phyloP scores from a whole-genome alignment of 2,113 vertebrate species.

The Ophthalmolycus amberensis region DNA sequence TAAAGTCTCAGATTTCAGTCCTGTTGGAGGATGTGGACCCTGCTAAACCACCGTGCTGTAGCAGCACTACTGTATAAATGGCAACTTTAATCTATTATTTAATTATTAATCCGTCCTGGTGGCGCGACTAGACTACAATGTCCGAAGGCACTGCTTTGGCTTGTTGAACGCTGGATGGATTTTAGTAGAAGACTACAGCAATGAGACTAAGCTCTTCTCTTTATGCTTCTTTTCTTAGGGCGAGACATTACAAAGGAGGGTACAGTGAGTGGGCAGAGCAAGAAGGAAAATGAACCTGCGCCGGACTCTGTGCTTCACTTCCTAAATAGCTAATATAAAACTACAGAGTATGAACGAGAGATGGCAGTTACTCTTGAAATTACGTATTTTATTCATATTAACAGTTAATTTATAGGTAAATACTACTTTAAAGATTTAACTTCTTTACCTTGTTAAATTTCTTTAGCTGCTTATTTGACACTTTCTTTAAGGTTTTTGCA shows the following conservation, averaged over 20 bases:
- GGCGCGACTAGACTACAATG: neutral
- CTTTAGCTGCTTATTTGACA: neutral
- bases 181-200: neutral
- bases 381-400: neutral
- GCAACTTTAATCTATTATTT: neutral
- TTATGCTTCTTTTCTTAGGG: conserved; percentile 60
- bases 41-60: neutral
- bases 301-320: neutral
- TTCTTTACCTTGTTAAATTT: neutral
- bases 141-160: conserved; percentile 2
- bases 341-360: neutral
- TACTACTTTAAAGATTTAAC: neutral
- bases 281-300: conserved; percentile 54
- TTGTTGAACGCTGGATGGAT: conserved; percentile 8
- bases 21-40: neutral
- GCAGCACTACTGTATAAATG: neutral
- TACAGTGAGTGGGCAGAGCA: conserved; percentile 75
- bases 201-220: conserved; percentile 2
- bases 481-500: neutral
- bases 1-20: neutral
- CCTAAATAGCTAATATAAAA: neutral
- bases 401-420: neutral
- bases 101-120: conserved; percentile 9
- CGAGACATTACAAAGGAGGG: conserved; percentile 78
- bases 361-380: neutral